Evolutionary conservation across 2,888 invertebrate species (phyloP).

Genomic region (Hetaerina titia): DNA sequence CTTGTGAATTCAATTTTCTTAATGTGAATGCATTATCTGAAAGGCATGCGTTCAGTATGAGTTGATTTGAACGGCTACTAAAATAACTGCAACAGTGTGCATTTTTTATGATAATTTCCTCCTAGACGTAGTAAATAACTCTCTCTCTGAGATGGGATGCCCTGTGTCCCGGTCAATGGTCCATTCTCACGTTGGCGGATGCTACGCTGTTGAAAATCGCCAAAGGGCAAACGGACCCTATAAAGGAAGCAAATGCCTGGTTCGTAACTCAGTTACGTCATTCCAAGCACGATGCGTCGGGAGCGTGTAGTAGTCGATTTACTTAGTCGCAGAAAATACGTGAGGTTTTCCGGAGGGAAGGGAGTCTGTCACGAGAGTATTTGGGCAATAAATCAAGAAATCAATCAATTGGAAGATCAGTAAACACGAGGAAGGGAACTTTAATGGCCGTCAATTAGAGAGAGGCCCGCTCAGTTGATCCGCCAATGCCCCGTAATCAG

Average conservation of each 20-base stretch:
- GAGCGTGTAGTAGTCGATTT: not conserved
- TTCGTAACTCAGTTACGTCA: not conserved
- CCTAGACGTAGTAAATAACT: not conserved
- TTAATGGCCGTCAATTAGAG: constrained; percentile 60
- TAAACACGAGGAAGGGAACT: constrained; percentile 49
- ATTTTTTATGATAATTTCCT: not conserved
- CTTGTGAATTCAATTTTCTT: too few species aligned
- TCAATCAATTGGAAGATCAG: constrained; percentile 63
- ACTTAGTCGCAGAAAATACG: constrained; percentile 19
- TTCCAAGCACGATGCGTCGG: not conserved
- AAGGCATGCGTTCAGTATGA: too few species aligned
- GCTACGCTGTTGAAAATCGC: not conserved
- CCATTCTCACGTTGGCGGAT: not conserved
- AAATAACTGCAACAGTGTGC: too few species aligned
- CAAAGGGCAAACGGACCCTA: not conserved
- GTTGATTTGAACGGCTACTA: too few species aligned
- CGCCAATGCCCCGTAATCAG: constrained; percentile 55
- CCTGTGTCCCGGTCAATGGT: not conserved
- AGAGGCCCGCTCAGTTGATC: constrained; percentile 39
- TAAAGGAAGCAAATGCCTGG: not conserved
- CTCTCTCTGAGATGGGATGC: not conserved
- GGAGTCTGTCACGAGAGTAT: constrained; percentile 32
- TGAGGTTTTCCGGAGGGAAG: constrained; percentile 3
- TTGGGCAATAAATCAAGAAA: constrained; percentile 63
- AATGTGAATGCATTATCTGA: too few species aligned